Evolutionary conservation across 2,797 vertebrate genomes (phyloP), one percentile per base, ranked within the genome.

Genomic region (Sebastes jordani): DNA sequence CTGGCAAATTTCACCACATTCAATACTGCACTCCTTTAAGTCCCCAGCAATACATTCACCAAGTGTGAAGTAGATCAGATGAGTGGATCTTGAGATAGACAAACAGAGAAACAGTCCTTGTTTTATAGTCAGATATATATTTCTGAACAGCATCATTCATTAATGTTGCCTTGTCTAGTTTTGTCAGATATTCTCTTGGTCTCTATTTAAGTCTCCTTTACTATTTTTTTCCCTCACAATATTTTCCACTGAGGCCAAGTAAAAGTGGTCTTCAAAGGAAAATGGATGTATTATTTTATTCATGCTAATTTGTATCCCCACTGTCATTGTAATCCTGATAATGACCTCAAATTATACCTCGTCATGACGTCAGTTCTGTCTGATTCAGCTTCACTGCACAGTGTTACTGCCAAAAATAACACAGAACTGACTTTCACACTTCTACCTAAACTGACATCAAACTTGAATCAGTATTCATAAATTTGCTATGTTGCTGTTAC

Each of bases 381-480:
- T 29, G 38, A 59, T 54, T 38, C 25, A 56, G 11, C 23, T 70
- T 18, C 42, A 61, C 20, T 54, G 54, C 67, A 75, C 36, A 6
- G 22, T 10, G 14, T 65, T 49, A 5, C 63, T 76, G 62, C 38
- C 71, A 67, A 60, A 77, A 25, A 68, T 16, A 30, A 54, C 69
- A 69, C 52, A 67, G 55, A 76, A 30, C 20, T 29, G 11, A 7
- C 11, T 74, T 73, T 73, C 32, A 36, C 14, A n/a, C 23, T 25
- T 75, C 22, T 16, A 10, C 63, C 36, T 13, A n/a, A 52, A n/a
- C 49, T 52, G 20, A 52, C 8, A n/a, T 34, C 25, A 64, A 74
- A 71, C 72, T 59, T 72, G 66, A 46, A 59, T 78, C 63, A 81
- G 61, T 25, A 13, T 63, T 86, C 72, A 82, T 71, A 63, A 84